These are phyloP conservation scores for Catocala nupta DNA, from an alignment of 2,888 invertebrate species.

Conservation along the genomic window DNA sequence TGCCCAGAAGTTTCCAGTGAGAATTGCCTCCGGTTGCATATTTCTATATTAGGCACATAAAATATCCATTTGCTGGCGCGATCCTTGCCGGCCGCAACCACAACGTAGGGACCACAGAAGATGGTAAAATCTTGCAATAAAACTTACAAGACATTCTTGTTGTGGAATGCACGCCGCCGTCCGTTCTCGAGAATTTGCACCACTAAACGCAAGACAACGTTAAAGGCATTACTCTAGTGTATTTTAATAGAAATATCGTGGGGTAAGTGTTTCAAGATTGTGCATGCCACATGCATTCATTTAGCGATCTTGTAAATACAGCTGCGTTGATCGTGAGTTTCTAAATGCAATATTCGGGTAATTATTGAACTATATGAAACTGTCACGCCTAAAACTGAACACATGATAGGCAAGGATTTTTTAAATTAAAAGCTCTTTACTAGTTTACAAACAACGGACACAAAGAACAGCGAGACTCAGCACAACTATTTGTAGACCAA, in stretches of 20 bases:
- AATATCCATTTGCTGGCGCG: conserved; percentile 28
- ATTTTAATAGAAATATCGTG: conserved; percentile 30
- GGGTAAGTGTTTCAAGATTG: conserved; percentile 37
- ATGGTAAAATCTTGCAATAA: conserved; percentile 76
- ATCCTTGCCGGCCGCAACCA: conserved; percentile 47
- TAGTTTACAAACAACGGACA: too few relatives aligned
- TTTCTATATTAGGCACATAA: conserved; percentile 22
- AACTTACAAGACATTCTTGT: conserved; percentile 71
- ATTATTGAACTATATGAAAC: too few relatives aligned
- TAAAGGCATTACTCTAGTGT: conserved; percentile 27
- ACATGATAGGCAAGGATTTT: too few relatives aligned
- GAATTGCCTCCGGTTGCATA: conserved; percentile 8
- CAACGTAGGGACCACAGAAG: conserved; percentile 44
- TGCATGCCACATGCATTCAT: conserved; percentile 15
- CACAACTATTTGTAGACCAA: too few relatives aligned
- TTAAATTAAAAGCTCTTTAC: too few relatives aligned
- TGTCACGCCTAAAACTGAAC: too few relatives aligned
- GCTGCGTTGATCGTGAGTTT: too few relatives aligned
- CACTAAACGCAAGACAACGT: conserved; percentile 59
- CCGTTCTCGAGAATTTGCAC: conserved; percentile 67
- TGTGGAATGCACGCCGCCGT: conserved; percentile 64
- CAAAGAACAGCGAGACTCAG: too few relatives aligned
- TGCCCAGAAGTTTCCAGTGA: not conserved
- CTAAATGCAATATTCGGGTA: too few relatives aligned
- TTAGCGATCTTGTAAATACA: not conserved